Evolutionary conservation across 2,797 vertebrate species (phyloP), one percentile per base, ranked within the genome.

Genomic region (Cossypha heuglini): DNA sequence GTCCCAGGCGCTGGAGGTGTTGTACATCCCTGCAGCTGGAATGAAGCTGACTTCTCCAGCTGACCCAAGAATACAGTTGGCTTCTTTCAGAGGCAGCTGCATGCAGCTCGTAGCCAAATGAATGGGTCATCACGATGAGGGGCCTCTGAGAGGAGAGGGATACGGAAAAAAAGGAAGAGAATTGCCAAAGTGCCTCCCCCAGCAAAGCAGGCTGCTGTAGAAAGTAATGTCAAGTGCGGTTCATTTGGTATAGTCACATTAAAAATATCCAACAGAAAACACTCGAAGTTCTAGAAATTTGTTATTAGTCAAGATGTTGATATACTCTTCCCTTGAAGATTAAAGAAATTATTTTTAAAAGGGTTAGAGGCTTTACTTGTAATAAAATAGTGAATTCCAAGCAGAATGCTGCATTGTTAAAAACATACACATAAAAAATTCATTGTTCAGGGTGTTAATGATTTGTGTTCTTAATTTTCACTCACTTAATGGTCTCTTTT

Each of bases 41-140:
- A 76, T 18, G 24, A 49, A 58, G 52, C 75, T 4, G 45, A 7
- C 33, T 85, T 82, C 68, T 87, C 73, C 81, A 91, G 79, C 88
- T 95, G 92, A 96, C 94, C 93, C 94, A 92, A 48, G 93, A 72
- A 74, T 95, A 91, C 81, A 93, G 86, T 95, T 96, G 96, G 96
- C 92, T 94, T 72, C 88, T 87, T 88, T 94, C 83, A 89, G 61
- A 93, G 92, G 91, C 94, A 97, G 96, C 96, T 97, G 96, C 61
- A 20, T 33, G n/a, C 63, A 92, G 80, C 86, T 55, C 1, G 35
- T 55, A 86, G 94, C 91, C 95, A 97, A 86, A 88, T 35, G 88
- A 66, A 90, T 74, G 88, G 95, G 86, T 96, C 92, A 83, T 90
- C 85, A 26, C 2, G 37, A 88, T 72, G 84, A 95, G 92, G 92